phyloP scores from a whole-genome alignment of 2,888 invertebrate species.

The Ophraella communa region DNA sequence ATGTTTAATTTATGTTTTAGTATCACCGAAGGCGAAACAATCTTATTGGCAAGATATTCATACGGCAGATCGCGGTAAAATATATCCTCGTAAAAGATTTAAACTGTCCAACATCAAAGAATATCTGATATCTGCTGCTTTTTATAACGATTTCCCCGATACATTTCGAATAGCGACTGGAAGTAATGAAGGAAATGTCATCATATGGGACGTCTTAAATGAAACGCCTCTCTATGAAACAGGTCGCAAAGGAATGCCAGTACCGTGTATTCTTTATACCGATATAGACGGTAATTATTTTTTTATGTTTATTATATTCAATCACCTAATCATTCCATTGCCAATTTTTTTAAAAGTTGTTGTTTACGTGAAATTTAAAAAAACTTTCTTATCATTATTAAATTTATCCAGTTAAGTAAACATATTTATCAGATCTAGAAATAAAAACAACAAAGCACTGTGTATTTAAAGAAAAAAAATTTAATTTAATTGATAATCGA shows the following conservation, averaged over 20 bases:
- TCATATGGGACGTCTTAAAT: constrained; percentile 39
- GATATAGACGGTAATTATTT: constrained; percentile 5
- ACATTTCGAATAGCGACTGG: constrained; percentile 41
- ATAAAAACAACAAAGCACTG: too few species aligned
- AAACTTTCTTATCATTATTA: too few species aligned
- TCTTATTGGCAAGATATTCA: constrained; percentile 52
- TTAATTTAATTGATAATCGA: too few species aligned
- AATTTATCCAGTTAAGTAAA: too few species aligned
- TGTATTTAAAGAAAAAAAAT: too few species aligned
- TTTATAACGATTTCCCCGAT: constrained; percentile 40
- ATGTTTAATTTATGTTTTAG: constrained; percentile 34
- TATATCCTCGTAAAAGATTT: constrained; percentile 34
- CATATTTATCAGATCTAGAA: too few species aligned
- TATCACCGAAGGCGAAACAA: constrained; percentile 55
- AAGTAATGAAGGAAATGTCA: constrained; percentile 38
- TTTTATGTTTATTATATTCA: neutral
- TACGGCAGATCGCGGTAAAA: constrained; percentile 46
- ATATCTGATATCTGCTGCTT: constrained; percentile 43
- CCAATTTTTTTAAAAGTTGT: too few species aligned
- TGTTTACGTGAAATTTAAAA: too few species aligned
- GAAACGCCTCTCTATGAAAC: constrained; percentile 27
- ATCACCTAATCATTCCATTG: too few species aligned
- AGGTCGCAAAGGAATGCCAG: constrained; percentile 27
- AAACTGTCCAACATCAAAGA: constrained; percentile 27
- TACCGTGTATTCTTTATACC: constrained; percentile 31